Base-by-base conservation (phyloP, 2,888 invertebrate genomes). In the Xestia sexstrigata region DNA sequence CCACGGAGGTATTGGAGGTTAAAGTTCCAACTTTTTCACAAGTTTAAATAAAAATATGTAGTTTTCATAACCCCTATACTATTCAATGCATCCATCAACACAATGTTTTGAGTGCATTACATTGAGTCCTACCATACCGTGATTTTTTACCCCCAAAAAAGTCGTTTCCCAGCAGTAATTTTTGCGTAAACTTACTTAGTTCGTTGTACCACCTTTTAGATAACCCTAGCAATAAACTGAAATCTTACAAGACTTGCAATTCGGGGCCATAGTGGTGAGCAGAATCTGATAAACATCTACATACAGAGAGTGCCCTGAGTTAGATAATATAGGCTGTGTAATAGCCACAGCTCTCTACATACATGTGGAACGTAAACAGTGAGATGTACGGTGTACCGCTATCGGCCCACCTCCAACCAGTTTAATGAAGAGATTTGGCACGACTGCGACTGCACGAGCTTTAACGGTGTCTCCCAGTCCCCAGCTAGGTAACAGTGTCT, bases 371-470 rank as follows among this genome's bases (percentile, higher is more conserved):
- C 86, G 82, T 87, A 88, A 88, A 87, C 85, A 86, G 91, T 89
- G 93, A 91, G 91, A 92, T 90, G 94, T 92, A 93, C 93, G 91
- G 92, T 90, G 94, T 92, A 93, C 93, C 93, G 94, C 93, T 93
- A 92, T 93, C 93, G 91, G 90, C 87, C 90, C 90, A 87, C 88
- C 89, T 89, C 88, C 93, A 92, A 93, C 94, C 94, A 93, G 93
- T 94, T 94, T 95, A 95, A 96, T 95, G 94, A 95, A 95, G 95
- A 95, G 95, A 96, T 96, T 95, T 95, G 96, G 96, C 96, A 95
- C 95, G 95, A 94, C 90, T 93, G 92, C 95, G 95, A 94, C 90
- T 93, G 93, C 93, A 92, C 94, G 92, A 92, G 93, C 93, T 92
- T 93, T 94, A 95, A 94, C 94, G 93, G 95, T 93, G 91, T 92